These are phyloP conservation scores for Psylliodes chrysocephalus DNA, from an alignment of 2,888 invertebrate genomes.

Conservation along the genomic window DNA sequence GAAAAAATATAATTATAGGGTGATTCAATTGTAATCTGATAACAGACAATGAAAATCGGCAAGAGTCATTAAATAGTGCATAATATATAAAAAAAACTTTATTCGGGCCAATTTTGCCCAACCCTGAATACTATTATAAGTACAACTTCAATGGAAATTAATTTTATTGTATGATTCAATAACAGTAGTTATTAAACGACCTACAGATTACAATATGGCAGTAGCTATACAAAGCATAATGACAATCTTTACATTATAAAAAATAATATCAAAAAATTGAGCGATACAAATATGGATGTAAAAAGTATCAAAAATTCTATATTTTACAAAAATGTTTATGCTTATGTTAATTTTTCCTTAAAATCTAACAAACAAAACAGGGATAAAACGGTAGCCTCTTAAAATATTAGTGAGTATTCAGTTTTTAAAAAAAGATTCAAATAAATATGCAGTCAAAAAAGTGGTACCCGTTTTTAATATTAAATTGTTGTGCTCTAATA, in stretches of 20 bases:
- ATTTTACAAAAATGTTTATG: background rate
- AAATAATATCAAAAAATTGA: constrained; percentile 37
- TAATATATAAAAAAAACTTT: no score
- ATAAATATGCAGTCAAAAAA: no score
- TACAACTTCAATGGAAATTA: background rate
- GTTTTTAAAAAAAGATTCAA: background rate
- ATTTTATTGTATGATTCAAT: background rate
- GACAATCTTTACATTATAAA: constrained; percentile 11
- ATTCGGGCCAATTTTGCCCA: no score
- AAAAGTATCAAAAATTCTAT: background rate
- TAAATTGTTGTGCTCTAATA: no score
- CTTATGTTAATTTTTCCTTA: background rate
- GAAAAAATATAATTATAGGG: no score
- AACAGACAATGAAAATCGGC: no score
- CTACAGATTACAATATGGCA: constrained; percentile 7
- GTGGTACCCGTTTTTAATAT: no score
- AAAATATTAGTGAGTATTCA: background rate
- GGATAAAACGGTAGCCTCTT: background rate
- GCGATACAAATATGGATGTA: constrained; percentile 13
- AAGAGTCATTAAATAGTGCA: no score
- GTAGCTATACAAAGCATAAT: constrained; percentile 8
- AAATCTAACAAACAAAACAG: no score
- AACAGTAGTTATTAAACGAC: background rate
- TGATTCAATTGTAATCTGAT: no score
- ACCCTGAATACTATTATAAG: no score